Conservation (phyloP, 2,888 invertebrate species). For the Drosophila eohydei region DNA sequence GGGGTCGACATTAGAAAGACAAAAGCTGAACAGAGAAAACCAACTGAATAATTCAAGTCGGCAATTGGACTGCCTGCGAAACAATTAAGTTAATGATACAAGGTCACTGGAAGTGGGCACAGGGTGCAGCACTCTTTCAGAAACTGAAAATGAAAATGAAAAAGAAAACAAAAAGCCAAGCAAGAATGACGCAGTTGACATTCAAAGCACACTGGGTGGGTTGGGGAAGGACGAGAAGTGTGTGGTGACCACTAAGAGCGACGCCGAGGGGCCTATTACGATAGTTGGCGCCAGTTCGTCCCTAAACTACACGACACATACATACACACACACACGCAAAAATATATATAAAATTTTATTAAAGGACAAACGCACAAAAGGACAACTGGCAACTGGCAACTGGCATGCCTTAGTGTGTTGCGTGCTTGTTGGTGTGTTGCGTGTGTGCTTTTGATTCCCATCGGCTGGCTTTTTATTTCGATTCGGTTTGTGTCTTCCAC, state of each 20-base stretch:
- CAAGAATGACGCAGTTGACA: slow-evolving; percentile 76
- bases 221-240: slow-evolving; percentile 11
- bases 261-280: slow-evolving; percentile 65
- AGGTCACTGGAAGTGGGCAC: slow-evolving; percentile 75
- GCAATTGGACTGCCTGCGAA: slow-evolving; percentile 71
- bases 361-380: slow-evolving; percentile 65
- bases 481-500: slow-evolving; percentile 39
- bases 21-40: slow-evolving; percentile 49
- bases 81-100: slow-evolving; percentile 81
- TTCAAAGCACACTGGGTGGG: slow-evolving; percentile 30
- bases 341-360: slow-evolving; percentile 45
- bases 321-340: slow-evolving; percentile 27
- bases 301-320: slow-evolving; percentile 27
- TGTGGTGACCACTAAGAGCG: slow-evolving; percentile 60
- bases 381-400: slow-evolving; percentile 43
- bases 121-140: slow-evolving; percentile 14
- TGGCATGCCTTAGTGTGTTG: slow-evolving; percentile 30
- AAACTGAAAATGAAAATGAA: slow-evolving; percentile 14
- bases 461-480: slow-evolving; percentile 51
- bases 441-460: slow-evolving; percentile 47
- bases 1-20: slow-evolving; percentile 48
- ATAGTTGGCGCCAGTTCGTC: slow-evolving; percentile 71
- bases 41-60: slow-evolving; percentile 78
- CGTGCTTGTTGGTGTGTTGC: slow-evolving; percentile 16
- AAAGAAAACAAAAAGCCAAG: slow-evolving; percentile 15